Conservation (phyloP, 2,113 vertebrate genomes). For the Atherinomorus stipes region DNA sequence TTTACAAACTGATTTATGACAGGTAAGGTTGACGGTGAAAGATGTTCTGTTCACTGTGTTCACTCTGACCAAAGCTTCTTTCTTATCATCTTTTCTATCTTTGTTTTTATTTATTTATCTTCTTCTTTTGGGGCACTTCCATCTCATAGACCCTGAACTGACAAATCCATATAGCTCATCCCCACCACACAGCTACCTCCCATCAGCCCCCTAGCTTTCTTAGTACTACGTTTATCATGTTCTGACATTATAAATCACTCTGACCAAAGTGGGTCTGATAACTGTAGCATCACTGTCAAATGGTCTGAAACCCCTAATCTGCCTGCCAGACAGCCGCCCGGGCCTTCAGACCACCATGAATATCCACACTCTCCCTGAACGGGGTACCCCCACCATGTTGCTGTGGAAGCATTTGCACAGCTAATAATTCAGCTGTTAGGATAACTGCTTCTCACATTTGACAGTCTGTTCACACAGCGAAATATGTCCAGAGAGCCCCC, state of each 20-base stretch:
- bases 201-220: conserved; percentile 73
- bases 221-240: conserved; percentile 82
- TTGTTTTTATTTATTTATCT: neutral
- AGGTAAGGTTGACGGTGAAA: conserved; percentile 69
- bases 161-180: conserved; percentile 54
- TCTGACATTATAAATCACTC: conserved; percentile 85
- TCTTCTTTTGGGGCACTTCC: conserved; percentile 27
- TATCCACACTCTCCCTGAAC: conserved; percentile 29
- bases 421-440: conserved; percentile 55
- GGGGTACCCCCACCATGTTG: conserved; percentile 25
- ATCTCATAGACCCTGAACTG: conserved; percentile 42
- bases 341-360: conserved; percentile 67
- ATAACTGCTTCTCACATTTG: conserved; percentile 43
- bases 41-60: conserved; percentile 68
- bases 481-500: conserved; percentile 48
- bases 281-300: conserved; percentile 75
- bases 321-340: conserved; percentile 67
- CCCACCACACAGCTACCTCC: conserved; percentile 14
- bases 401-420: conserved; percentile 45
- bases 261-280: conserved; percentile 81
- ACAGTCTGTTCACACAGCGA: conserved; percentile 41
- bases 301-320: conserved; percentile 59
- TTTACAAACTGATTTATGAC: conserved; percentile 77
- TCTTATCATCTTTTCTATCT: conserved; percentile 22
- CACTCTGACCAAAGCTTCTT: conserved; percentile 69